Base-by-base conservation (phyloP, 2,888 invertebrate species). In the Rotaria socialis region DNA sequence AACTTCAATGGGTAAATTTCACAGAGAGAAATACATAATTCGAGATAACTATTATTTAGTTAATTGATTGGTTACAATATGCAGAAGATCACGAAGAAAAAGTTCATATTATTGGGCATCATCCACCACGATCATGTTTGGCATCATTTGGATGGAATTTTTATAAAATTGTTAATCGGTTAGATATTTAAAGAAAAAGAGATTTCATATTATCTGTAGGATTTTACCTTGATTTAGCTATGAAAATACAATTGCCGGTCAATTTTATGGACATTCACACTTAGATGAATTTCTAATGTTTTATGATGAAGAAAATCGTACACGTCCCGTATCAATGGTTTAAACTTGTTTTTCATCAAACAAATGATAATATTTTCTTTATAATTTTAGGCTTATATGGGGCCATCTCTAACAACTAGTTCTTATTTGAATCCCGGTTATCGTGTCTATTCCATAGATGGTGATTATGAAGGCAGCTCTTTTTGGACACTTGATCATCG, bases 381-480 rank as follows among this genome's bases (percentile, higher is more conserved):
- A n/a, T 43, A 22, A 8, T 8, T 80, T 87, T 92, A 95, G 2
- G 94, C 94, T 7, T 96, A 94, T 93, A 94, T 95, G 86, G 95
- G 94, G 0, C 96, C 96, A 27, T 94, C 95, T 89, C 92, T 95
- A 24, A 95, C 96, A 0, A 92, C 94, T 0, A 95, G 93, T 89
- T 91, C 93, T 0, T 91, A 93, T 89, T 94, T 94, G 88, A 96
- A 97, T 91, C 96, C 97, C 0, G 96, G 96, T 43, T 96, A 95
- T 89, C 93, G 97, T 90, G 95, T 98, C 91, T 98, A 97, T 91
- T 95, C 96, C 89, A 94, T 97, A 7, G 97, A 98, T 90, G 97
- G 96, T 1, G 95, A 96, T 47, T 84, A 87, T 55, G 19, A 47
- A 47, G 60, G 47, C 24, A 80, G 84, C 11, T 43, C 85, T 19